Percentiles rank a stretch among this genome's conserved stretches.
These are phyloP conservation scores for Macrobrachium nipponense DNA, from an alignment of 1,140 invertebrate species.

Conservation along the genomic window DNA sequence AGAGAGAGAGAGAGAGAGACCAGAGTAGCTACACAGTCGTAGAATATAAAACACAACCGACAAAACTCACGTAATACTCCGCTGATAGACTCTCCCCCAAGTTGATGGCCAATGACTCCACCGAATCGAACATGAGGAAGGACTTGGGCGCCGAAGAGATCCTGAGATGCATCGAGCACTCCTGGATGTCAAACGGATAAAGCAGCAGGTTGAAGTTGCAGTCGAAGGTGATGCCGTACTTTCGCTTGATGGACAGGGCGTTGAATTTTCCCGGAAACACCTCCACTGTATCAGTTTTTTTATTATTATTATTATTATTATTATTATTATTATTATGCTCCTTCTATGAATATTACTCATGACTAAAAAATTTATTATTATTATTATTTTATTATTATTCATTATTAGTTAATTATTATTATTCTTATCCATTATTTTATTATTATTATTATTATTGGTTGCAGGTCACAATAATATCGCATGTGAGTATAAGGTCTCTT, in stretches of 20 bases:
- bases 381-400: no score
- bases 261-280: conserved; percentile 15
- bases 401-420: no score
- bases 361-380: no score
- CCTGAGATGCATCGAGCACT: conserved; percentile 46
- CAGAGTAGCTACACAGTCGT: neutral
- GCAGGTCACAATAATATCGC: no score
- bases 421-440: no score
- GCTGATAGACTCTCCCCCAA: conserved; percentile 14
- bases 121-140: conserved; percentile 19
- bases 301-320: neutral
- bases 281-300: conserved; percentile 10
- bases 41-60: neutral
- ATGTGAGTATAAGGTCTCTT: no score
- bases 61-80: conserved; percentile 36
- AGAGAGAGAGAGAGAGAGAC: no score
- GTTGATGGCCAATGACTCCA: conserved; percentile 13
- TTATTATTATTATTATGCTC: neutral
- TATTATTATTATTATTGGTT: no score
- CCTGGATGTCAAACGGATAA: conserved; percentile 43
- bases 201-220: conserved; percentile 26
- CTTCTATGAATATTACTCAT: no score
- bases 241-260: neutral
- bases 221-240: conserved; percentile 34
- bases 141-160: conserved; percentile 34